Conservation (phyloP, 2,113 vertebrate genomes). For the Hippoglossus stenolepis region DNA sequence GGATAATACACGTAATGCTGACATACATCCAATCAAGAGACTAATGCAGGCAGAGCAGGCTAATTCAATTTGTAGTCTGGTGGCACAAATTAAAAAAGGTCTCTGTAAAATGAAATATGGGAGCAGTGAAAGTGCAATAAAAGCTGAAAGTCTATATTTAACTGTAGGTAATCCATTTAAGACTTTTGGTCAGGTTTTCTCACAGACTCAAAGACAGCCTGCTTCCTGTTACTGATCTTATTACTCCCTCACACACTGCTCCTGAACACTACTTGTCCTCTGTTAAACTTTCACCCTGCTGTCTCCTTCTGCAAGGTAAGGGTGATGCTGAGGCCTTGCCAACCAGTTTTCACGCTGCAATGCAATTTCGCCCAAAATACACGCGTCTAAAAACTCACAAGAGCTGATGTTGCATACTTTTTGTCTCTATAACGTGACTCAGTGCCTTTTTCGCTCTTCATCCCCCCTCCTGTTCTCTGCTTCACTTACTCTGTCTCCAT, state of each 20-base stretch:
- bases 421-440: background rate
- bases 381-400: slow-evolving; percentile 6
- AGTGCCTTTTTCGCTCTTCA: background rate
- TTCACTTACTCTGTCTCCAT: slow-evolving; percentile 32
- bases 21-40: background rate
- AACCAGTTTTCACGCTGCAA: slow-evolving; percentile 53
- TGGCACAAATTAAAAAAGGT: background rate
- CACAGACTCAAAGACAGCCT: slow-evolving; percentile 20
- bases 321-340: slow-evolving; percentile 18
- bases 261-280: slow-evolving; percentile 20
- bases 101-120: background rate
- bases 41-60: background rate
- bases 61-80: background rate
- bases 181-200: slow-evolving; percentile 1
- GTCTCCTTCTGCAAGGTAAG: slow-evolving; percentile 7
- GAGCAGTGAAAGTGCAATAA: background rate
- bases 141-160: background rate
- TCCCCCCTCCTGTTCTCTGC: slow-evolving; percentile 10
- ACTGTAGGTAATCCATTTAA: slow-evolving; percentile 14
- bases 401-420: slow-evolving; percentile 26
- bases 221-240: slow-evolving; percentile 11
- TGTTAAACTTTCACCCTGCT: slow-evolving; percentile 28
- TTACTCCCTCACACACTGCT: slow-evolving; percentile 13
- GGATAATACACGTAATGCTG: background rate
- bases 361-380: slow-evolving; percentile 39